Percentiles rank a stretch among this genome's conserved stretches.
phyloP scores from a whole-genome alignment of 2,888 invertebrate species.

The Trichogramma evanescens region DNA sequence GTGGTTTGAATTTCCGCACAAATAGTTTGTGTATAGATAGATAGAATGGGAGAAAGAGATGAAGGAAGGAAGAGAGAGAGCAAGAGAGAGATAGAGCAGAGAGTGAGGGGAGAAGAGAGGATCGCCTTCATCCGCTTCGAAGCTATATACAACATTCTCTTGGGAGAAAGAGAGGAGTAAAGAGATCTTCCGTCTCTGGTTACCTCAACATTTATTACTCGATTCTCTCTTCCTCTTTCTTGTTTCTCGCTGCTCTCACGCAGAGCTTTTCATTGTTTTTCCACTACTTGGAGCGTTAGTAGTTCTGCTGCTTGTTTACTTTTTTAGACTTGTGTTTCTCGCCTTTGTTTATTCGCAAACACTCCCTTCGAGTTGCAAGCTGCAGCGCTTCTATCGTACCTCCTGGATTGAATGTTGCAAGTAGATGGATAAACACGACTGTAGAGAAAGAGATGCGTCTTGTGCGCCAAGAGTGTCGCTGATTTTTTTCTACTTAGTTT shows the following conservation, averaged over 20 bases:
- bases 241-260: not conserved
- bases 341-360: slow-evolving; percentile 22
- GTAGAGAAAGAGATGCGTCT: no score
- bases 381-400: no score
- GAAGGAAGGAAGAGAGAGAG: not conserved
- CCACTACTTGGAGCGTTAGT: not conserved
- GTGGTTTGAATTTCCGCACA: no score
- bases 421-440: no score
- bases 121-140: no score
- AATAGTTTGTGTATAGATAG: no score
- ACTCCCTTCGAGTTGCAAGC: not conserved
- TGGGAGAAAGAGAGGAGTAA: slow-evolving; percentile 17
- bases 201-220: slow-evolving; percentile 21
- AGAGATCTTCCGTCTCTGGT: slow-evolving; percentile 21
- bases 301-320: slow-evolving; percentile 13
- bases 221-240: slow-evolving; percentile 2
- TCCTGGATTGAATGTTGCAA: no score
- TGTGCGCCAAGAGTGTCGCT: no score
- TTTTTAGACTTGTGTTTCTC: slow-evolving; percentile 12
- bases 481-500: no score
- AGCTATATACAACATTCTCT: no score
- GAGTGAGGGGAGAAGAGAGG: not conserved
- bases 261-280: not conserved
- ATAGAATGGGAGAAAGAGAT: no score
- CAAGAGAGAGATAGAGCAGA: not conserved